These are phyloP conservation scores for Eunapius fragilis DNA, from an alignment of 37 sponge, comb jelly and placozoan species.

Conservation along the genomic window DNA sequence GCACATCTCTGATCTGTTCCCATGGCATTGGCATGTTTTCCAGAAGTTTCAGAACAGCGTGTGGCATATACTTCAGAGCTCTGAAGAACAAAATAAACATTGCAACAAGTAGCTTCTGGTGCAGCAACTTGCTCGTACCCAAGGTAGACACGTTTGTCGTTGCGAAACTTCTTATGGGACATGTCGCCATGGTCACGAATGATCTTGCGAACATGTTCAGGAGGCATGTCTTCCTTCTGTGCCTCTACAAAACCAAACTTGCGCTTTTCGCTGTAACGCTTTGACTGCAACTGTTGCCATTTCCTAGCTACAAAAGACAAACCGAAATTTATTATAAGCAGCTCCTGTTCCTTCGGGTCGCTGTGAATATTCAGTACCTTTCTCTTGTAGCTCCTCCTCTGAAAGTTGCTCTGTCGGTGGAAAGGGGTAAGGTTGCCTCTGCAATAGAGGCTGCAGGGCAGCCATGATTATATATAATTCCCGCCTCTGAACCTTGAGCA, in stretches of 20 bases:
- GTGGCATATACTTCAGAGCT: conserved; percentile 99
- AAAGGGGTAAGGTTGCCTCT: conserved; percentile 75
- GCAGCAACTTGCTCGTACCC: conserved; percentile 64
- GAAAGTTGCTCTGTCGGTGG: conserved; percentile 50
- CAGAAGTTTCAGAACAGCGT: conserved; percentile 97
- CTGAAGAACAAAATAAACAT: conserved; percentile 34
- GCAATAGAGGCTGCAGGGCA: conserved; percentile 54
- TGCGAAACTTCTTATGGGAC: conserved; percentile 97
- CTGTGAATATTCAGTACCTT: conserved; percentile 55
- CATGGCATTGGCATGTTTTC: conserved; percentile 99
- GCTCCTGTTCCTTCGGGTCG: not conserved
- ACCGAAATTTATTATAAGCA: not conserved
- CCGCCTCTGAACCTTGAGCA: not conserved
- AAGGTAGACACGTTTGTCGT: conserved; percentile 99
- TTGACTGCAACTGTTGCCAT: conserved; percentile 99
- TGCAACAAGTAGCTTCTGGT: not conserved
- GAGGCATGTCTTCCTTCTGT: conserved; percentile 99
- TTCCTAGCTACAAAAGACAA: conserved; percentile 81
- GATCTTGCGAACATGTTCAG: conserved; percentile 99
- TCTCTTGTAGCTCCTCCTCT: conserved; percentile 90
- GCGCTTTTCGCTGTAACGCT: conserved; percentile 97
- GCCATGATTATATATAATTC: conserved; percentile 20
- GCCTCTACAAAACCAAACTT: conserved; percentile 99
- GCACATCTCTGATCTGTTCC: conserved; percentile 98
- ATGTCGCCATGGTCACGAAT: conserved; percentile 99